These are phyloP conservation scores for Drosophila serrata DNA, from an alignment of 1,140 invertebrate species.

Conservation along the genomic window DNA sequence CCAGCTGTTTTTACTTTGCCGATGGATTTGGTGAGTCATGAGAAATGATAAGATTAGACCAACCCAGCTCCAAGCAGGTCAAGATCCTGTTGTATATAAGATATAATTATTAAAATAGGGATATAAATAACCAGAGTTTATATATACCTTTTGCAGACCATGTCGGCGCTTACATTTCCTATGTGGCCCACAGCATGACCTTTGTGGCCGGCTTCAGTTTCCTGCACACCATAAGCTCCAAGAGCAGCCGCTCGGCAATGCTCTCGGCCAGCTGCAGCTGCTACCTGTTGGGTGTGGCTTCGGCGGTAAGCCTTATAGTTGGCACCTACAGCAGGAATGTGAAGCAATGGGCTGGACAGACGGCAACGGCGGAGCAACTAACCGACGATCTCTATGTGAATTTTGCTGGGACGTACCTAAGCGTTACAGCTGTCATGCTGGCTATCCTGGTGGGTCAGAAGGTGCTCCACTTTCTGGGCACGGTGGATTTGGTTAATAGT, in stretches of 20 bases:
- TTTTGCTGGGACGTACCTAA: constrained; percentile 74
- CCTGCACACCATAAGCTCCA: constrained; percentile 68
- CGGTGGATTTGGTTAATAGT: constrained; percentile 68
- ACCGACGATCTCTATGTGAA: constrained; percentile 76
- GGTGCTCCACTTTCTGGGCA: constrained; percentile 69
- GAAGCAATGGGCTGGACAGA: constrained; percentile 39
- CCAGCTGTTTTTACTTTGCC: constrained; percentile 81
- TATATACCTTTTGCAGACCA: constrained; percentile 54
- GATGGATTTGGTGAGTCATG: constrained; percentile 70
- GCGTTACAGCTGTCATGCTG: constrained; percentile 59
- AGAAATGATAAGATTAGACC: background rate
- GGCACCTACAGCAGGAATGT: constrained; percentile 62
- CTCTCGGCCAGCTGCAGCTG: constrained; percentile 70
- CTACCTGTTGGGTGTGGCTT: constrained; percentile 73
- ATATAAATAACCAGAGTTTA: background rate
- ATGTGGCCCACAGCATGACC: constrained; percentile 75
- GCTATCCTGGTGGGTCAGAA: constrained; percentile 72
- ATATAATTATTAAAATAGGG: background rate
- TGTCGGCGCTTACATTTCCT: constrained; percentile 76
- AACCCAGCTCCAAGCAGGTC: background rate
- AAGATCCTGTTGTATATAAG: background rate
- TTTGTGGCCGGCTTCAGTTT: constrained; percentile 79
- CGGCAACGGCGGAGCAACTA: constrained; percentile 46
- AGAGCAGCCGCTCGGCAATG: constrained; percentile 59
- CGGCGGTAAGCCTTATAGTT: constrained; percentile 73